Conservation (phyloP, 2,888 invertebrate genomes). For the Perdita meconis region DNA sequence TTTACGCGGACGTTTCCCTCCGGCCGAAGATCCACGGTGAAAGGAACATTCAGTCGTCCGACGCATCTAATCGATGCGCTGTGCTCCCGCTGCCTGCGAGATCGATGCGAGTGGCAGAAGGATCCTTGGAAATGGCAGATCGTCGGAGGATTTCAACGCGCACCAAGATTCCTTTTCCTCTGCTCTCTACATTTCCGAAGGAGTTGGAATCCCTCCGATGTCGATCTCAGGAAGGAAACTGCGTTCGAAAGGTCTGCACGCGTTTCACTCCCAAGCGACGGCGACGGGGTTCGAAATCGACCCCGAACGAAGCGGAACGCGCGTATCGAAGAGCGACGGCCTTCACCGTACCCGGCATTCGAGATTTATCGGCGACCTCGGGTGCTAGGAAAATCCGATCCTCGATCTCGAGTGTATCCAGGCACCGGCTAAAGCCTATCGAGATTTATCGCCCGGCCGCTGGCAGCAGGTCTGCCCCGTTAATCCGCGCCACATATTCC, state of each 20-base stretch:
- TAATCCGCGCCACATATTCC: slow-evolving; percentile 59
- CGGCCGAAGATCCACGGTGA: no score
- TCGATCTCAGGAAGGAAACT: no score
- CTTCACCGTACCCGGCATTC: slow-evolving; percentile 7
- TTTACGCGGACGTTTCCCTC: no score
- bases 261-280: neutral
- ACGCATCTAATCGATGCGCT: no score
- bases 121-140: no score
- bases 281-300: neutral
- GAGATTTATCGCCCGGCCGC: slow-evolving; percentile 62
- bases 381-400: slow-evolving; percentile 45
- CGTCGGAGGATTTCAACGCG: no score
- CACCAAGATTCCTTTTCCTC: no score
- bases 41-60: no score
- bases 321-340: slow-evolving; percentile 6
- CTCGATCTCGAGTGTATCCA: slow-evolving; percentile 52
- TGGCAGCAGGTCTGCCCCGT: slow-evolving; percentile 34
- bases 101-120: no score
- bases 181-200: no score
- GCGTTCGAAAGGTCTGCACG: slow-evolving; percentile 46
- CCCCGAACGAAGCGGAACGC: neutral
- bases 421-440: slow-evolving; percentile 52
- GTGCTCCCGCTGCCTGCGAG: no score
- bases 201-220: no score
- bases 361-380: slow-evolving; percentile 48